Base-by-base conservation (phyloP, 53 echinoderm and acorn worm genomes). In the Stichopus horrens region DNA sequence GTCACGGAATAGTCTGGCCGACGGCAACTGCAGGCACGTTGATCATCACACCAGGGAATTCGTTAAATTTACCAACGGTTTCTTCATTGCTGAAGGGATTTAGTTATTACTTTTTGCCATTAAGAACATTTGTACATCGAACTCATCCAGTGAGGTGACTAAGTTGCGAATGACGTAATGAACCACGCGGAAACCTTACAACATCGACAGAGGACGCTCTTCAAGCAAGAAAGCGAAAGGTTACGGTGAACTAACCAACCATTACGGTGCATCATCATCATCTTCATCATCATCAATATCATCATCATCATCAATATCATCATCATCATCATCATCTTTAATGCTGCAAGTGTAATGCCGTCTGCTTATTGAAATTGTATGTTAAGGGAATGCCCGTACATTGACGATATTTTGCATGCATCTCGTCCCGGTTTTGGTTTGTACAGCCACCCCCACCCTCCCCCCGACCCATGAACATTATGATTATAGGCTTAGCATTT, bases 61-160 rank as follows among this genome's bases (percentile, higher is more conserved):
- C 6, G 71, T 71, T 71, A 6, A 71, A 71, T 13, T 71, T 71
- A 18, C 71, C 18, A 7, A 71, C 71, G 16, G 71, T 71, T 18
- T 71, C 19, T 71, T 18, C 71, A 71, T 71, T 71, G 71, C 18
- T 71, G 19, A 71, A 71, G 71, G 18, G 71, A n/a, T 71, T 7
- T 71, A 71, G 71, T 85, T 67, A 51, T 67, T 65, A 85, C 65
- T 85, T 85, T 85, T 53, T 67, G 63, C 65, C 85, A 65, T 66
- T 85, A 59, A 63, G 85, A 85, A 85, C 85, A 14, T 85, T 85
- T 85, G 65, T 85, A 58, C 85, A 85, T 67, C 85, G 85, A 53
- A 85, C 85, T 4, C 85, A 85, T 18, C 85, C 85, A 57, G 85
- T 85, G 14, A 85, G 85, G 85, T 85, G 85, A 85, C 65, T 85